Percentiles rank a stretch among this genome's conserved stretches.
Evolutionary conservation across 1,140 invertebrate species (phyloP).

Genomic region (Ips typographus): DNA sequence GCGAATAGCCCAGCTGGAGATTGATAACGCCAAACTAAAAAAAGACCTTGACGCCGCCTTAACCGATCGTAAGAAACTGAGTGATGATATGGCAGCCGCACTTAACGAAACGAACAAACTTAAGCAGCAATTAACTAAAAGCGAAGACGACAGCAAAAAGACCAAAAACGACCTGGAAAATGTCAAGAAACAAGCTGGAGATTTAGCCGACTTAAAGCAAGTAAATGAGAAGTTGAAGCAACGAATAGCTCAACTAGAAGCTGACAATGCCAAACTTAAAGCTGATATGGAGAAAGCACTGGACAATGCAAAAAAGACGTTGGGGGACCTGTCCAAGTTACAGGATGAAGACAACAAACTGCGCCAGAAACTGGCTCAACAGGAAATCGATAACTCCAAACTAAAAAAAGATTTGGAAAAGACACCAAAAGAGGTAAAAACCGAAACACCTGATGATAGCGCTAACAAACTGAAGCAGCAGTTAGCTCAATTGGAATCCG

Average conservation of each 20-base stretch:
- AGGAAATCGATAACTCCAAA: slow-evolving; percentile 25
- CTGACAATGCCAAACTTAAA: slow-evolving; percentile 30
- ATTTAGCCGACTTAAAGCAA: slow-evolving; percentile 15
- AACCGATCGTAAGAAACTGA: slow-evolving; percentile 16
- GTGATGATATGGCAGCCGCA: slow-evolving; percentile 14
- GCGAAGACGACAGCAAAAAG: slow-evolving; percentile 29
- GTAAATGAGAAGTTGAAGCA: slow-evolving; percentile 32
- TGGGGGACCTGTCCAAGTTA: slow-evolving; percentile 10
- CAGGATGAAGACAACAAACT: slow-evolving; percentile 22
- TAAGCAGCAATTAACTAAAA: slow-evolving; percentile 28
- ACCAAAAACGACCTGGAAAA: slow-evolving; percentile 33
- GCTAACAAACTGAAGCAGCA: slow-evolving; percentile 30
- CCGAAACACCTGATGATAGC: slow-evolving; percentile 1
- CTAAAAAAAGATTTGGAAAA: slow-evolving; percentile 8
- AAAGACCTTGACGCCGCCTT: slow-evolving; percentile 27
- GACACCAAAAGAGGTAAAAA: neutral
- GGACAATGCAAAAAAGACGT: slow-evolving; percentile 16
- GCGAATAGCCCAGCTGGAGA: slow-evolving; percentile 16
- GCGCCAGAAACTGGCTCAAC: slow-evolving; percentile 8
- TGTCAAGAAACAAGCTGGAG: slow-evolving; percentile 3
- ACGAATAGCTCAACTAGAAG: slow-evolving; percentile 24
- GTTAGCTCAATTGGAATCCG: slow-evolving; percentile 24
- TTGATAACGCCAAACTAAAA: slow-evolving; percentile 32
- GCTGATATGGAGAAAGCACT: slow-evolving; percentile 18
- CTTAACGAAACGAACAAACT: slow-evolving; percentile 31